Evolutionary conservation across 2,888 invertebrate genomes (phyloP).

Genomic region (Xanthostigma xanthostigma): DNA sequence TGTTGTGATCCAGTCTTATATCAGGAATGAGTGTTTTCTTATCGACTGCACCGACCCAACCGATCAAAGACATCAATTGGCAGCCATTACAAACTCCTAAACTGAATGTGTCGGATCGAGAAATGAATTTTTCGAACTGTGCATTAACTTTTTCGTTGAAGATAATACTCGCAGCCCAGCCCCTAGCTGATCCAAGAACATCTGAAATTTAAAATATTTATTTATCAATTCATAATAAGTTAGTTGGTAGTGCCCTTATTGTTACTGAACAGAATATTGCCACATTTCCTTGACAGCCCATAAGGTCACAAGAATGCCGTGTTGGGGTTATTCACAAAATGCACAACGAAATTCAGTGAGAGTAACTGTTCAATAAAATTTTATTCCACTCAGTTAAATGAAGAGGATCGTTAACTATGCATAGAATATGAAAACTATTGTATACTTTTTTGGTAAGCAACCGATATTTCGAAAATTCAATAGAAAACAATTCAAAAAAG

Average conservation of each 20-base stretch:
- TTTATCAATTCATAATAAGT: conserved; percentile 7
- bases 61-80: conserved; percentile 85
- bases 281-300: too few species aligned
- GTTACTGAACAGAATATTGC: too few species aligned
- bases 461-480: neutral
- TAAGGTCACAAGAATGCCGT: too few species aligned
- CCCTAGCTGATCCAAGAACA: conserved; percentile 92
- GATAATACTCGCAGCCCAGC: conserved; percentile 88
- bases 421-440: too few species aligned
- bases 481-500: neutral
- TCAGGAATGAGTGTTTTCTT: conserved; percentile 32
- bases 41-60: conserved; percentile 57
- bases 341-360: too few species aligned
- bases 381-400: too few species aligned
- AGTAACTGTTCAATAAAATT: too few species aligned
- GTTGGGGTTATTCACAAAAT: too few species aligned
- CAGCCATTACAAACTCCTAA: conserved; percentile 98
- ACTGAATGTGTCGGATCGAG: conserved; percentile 74
- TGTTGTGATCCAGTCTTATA: conserved; percentile 68
- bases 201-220: conserved; percentile 34
- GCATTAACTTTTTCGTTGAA: conserved; percentile 60
- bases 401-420: too few species aligned
- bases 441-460: too few species aligned
- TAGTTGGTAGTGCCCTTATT: neutral
- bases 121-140: conserved; percentile 62